Conservation (phyloP, 2,888 invertebrate genomes). For the Hipparchia sbordonii region DNA sequence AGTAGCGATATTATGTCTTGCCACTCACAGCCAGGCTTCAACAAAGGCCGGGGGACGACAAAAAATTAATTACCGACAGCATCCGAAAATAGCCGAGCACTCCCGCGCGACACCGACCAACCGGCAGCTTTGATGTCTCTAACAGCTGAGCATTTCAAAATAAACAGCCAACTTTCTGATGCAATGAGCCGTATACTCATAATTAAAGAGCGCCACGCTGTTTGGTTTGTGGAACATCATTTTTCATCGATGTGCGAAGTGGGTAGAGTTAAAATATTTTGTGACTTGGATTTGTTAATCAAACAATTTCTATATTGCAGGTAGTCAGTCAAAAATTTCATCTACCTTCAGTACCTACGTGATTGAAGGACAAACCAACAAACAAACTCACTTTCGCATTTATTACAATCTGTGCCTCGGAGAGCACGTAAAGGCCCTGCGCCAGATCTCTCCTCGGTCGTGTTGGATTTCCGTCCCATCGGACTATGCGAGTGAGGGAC, state of each 20-base stretch:
- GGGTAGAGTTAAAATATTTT: too few relatives aligned
- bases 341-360: too few relatives aligned
- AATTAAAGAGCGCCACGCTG: conserved; percentile 24
- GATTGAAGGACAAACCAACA: too few relatives aligned
- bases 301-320: too few relatives aligned
- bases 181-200: conserved; percentile 34
- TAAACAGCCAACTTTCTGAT: conserved; percentile 28
- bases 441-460: too few relatives aligned
- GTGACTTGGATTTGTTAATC: too few relatives aligned
- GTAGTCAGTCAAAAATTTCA: too few relatives aligned
- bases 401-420: too few relatives aligned
- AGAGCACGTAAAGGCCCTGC: too few relatives aligned
- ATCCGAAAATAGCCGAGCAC: conserved; percentile 63
- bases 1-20: not conserved
- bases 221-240: conserved; percentile 5
- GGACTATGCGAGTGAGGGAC: too few relatives aligned
- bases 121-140: conserved; percentile 61
- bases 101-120: conserved; percentile 44
- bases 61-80: conserved; percentile 70
- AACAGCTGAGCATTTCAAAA: conserved; percentile 41
- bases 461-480: too few relatives aligned
- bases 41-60: conserved; percentile 63
- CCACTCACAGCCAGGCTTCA: not conserved
- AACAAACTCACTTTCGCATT: too few relatives aligned
- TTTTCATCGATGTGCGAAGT: not conserved